Base-by-base conservation (phyloP, 2,888 invertebrate species). In the Philhelius pedissequus region DNA sequence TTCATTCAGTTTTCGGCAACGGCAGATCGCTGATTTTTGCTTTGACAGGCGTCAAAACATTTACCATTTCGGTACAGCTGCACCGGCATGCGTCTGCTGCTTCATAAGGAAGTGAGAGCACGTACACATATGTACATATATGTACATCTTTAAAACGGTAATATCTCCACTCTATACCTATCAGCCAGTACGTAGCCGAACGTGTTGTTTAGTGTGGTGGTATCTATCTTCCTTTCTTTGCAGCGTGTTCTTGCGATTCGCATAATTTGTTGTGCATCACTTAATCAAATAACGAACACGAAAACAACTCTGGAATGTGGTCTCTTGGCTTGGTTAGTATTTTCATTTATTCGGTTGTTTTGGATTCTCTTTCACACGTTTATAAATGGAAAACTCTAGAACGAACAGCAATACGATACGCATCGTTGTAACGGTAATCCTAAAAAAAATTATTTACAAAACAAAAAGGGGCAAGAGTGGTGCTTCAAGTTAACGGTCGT, bases 361-460 rank as follows among this genome's bases (percentile, higher is more conserved):
- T 22, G 38, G 15, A 60, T 56, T 69, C 43, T 32, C 45, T 64
- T 30, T 62, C 40, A 1, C 45, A 64, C 11, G 40, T 20, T 8
- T 38, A 40, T 52, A 27, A 32, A 64, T 79, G 64, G 79, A 69
- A 38, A 40, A 52, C 56, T 83, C 82, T 66, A 52, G 83, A 84
- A 79, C 25, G 11, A n/a, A n/a, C n/a, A n/a, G n/a, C n/a, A n/a
- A n/a, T n/a, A n/a, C n/a, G n/a, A n/a, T n/a, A n/a, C n/a, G n/a
- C n/a, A n/a, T n/a, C n/a, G n/a, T n/a, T n/a, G 38, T 84, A 84
- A 79, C 83, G 79, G 83, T 79, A 54, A 40, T 78, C 30, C 73
- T 69, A 73, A 78, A 52, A 22, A 22, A n/a, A 13, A 15, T 40
- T 9, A 13, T 35, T 35, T 4, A 35, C 35, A 35, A 35, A 35